Evolutionary conservation across 2,797 vertebrate genomes (phyloP).

Genomic region (Leucoraja ocellata): DNA sequence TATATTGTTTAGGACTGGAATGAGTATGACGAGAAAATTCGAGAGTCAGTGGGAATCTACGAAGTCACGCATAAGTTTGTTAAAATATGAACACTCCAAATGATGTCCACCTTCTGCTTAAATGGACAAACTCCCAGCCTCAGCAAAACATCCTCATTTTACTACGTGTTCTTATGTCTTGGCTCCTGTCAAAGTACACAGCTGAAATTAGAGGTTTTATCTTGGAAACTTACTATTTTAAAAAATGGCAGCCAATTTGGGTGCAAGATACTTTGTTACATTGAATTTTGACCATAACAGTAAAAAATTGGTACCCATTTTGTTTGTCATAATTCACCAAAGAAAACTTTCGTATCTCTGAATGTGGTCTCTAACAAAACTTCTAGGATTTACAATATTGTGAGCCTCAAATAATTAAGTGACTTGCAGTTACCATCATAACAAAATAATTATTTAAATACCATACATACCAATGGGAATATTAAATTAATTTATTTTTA

Average conservation of each 20-base stretch:
- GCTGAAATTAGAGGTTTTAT: not conserved
- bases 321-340: not conserved
- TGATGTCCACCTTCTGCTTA: not conserved
- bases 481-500: not conserved
- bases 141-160: not conserved
- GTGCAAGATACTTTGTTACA: too few species aligned
- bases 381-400: not conserved
- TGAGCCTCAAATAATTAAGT: not conserved
- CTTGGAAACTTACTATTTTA: not conserved
- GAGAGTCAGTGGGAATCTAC: slow-evolving; percentile 88
- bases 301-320: too few species aligned
- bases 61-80: slow-evolving; percentile 89
- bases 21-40: slow-evolving; percentile 89
- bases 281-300: too few species aligned
- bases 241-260: not conserved
- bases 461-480: not conserved
- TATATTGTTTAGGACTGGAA: slow-evolving; percentile 79
- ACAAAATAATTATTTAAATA: not conserved
- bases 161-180: not conserved
- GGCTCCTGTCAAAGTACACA: not conserved
- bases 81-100: slow-evolving; percentile 67
- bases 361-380: not conserved
- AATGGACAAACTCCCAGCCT: not conserved
- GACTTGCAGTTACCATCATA: not conserved
- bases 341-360: not conserved